Conservation (phyloP, 2,113 vertebrate species). For the Myrmecophaga tridactyla region DNA sequence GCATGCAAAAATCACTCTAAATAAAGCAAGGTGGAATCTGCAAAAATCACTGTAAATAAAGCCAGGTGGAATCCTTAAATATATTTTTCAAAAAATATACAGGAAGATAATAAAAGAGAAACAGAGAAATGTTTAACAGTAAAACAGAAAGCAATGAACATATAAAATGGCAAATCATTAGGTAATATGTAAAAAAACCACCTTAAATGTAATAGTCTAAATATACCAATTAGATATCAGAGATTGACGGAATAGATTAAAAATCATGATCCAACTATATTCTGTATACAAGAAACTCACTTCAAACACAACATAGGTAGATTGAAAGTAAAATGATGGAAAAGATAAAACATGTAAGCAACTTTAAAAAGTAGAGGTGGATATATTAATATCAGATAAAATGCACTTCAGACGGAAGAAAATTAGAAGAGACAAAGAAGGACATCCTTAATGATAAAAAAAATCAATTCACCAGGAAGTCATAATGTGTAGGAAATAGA, state of each 20-base stretch:
- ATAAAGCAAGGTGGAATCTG: background rate
- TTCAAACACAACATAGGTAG: background rate
- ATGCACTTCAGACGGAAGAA: background rate
- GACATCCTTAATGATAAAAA: background rate
- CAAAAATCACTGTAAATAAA: background rate
- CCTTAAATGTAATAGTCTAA: background rate
- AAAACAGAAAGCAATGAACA: background rate
- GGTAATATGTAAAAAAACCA: background rate
- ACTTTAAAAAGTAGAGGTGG: background rate
- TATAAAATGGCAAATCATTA: background rate
- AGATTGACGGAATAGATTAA: background rate
- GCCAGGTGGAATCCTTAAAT: too few relatives aligned
- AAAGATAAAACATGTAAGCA: background rate
- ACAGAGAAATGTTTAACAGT: background rate
- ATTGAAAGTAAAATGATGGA: background rate
- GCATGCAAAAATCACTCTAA: too few relatives aligned
- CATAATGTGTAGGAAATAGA: background rate
- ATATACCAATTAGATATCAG: background rate
- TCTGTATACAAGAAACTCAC: background rate
- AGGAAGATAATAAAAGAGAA: background rate
- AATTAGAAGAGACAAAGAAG: background rate
- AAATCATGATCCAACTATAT: background rate
- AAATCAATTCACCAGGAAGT: background rate
- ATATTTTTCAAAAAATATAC: background rate
- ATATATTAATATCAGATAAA: background rate